Evolutionary conservation across 1,140 invertebrate species (phyloP), one percentile per base, ranked within the genome.

Genomic region (Zaprionus nigranus): DNA sequence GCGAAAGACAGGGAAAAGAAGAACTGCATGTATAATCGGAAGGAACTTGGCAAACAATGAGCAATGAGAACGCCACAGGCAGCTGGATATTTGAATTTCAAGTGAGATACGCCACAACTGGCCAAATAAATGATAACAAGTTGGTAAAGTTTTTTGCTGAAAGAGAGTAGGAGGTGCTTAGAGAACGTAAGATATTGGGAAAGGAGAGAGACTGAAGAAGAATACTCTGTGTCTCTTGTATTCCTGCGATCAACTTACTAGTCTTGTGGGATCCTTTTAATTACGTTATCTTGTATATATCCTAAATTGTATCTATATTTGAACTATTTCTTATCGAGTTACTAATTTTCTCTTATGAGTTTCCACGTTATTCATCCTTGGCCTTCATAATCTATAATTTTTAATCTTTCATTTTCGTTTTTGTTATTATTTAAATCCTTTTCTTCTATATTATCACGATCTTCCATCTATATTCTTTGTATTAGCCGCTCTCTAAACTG

Each of bases 71-170:
- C 46, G 46, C 46, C 46, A 24, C 17, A 20, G 46, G 46, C 46
- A 24, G 9, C 46, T 51, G 46, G 46, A 51, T 20, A 51, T 51
- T 51, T 51, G 46, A 51, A 51, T 51, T 51, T 51, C 46, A 51
- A 51, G 46, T 51, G 46, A 51, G 46, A 51, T 51, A 12, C 20
- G 46, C 46, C 46, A 20, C 17, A 51, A 24, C 46, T 24, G 46
- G 22, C 17, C 17, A 51, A 51, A 51, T 51, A 51, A 24, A 51
- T 51, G 46, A 51, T 51, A 51, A 51, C 46, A 51, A 51, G 46
- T 51, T 51, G 20, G 3, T 12, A 51, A 51, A 51, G 20, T 51
- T 51, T 24, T 4, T 11, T 6, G 0, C 17, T 5, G 4, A 12
- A 46, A 9, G 43, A 11, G 1, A 2, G 17, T 2, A 17, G n/a